Conservation (phyloP, 2,888 invertebrate species). For the Argyresthia albistria region DNA sequence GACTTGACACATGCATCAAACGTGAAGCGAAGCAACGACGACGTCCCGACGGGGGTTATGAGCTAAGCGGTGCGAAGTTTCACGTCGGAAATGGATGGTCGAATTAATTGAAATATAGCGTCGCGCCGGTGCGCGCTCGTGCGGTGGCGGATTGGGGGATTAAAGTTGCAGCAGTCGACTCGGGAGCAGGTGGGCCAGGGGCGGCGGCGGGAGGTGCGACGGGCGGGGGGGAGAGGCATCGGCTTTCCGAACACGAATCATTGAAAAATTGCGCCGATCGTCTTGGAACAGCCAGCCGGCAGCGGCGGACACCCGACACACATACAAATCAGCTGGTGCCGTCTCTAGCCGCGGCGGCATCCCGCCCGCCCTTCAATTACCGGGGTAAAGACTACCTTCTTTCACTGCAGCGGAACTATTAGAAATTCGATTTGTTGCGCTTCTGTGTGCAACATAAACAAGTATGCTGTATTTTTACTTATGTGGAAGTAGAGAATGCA, state of each 20-base stretch:
- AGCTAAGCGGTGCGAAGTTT: slow-evolving; percentile 48
- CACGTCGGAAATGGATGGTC: slow-evolving; percentile 52
- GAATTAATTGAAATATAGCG: slow-evolving; percentile 69
- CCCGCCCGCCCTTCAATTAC: slow-evolving; percentile 11
- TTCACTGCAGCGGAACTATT: too few relatives aligned
- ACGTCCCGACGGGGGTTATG: slow-evolving; percentile 28
- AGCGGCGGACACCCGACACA: slow-evolving; percentile 41
- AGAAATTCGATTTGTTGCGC: too few relatives aligned
- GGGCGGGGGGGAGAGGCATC: slow-evolving; percentile 24
- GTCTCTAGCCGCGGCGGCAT: slow-evolving; percentile 11
- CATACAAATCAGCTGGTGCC: slow-evolving; percentile 54
- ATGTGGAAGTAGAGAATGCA: too few relatives aligned
- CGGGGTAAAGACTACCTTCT: too few relatives aligned
- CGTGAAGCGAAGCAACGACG: neutral
- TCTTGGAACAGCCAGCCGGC: slow-evolving; percentile 48
- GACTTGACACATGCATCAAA: slow-evolving; percentile 4
- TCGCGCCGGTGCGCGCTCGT: slow-evolving; percentile 53
- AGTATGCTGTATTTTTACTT: too few relatives aligned
- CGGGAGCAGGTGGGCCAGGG: slow-evolving; percentile 43
- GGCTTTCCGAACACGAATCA: slow-evolving; percentile 58
- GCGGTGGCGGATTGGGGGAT: slow-evolving; percentile 58
- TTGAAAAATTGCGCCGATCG: slow-evolving; percentile 66
- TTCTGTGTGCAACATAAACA: too few relatives aligned
- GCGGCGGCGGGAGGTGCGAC: slow-evolving; percentile 15
- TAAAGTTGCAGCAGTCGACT: slow-evolving; percentile 59